Evolutionary conservation across 2,888 invertebrate genomes (phyloP).

Genomic region (Perdita meconis): DNA sequence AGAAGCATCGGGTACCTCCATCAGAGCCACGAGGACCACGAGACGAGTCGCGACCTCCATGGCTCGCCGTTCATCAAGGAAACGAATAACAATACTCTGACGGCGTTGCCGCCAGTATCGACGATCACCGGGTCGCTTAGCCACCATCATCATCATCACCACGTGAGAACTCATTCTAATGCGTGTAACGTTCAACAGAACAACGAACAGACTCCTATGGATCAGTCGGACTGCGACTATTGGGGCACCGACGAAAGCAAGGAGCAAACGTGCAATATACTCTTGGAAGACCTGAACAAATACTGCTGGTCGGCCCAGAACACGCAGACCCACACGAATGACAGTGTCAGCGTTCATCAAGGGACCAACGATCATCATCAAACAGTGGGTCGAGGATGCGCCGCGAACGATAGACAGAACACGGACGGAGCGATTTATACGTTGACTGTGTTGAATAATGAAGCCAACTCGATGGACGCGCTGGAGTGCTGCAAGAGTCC

Average conservation of each 20-base stretch:
- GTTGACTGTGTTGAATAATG: constrained; percentile 93
- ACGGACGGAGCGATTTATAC: constrained; percentile 91
- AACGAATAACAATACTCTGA: constrained; percentile 87
- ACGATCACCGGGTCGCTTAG: constrained; percentile 82
- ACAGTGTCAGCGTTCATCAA: constrained; percentile 83
- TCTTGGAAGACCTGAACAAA: constrained; percentile 93
- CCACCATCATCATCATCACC: constrained; percentile 77
- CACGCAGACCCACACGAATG: constrained; percentile 87
- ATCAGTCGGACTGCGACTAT: constrained; percentile 90
- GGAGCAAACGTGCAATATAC: constrained; percentile 80
- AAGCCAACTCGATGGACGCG: constrained; percentile 84
- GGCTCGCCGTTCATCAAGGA: constrained; percentile 84
- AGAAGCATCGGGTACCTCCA: constrained; percentile 78
- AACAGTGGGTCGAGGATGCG: constrained; percentile 59
- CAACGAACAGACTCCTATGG: constrained; percentile 84
- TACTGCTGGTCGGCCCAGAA: constrained; percentile 88
- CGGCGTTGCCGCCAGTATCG: constrained; percentile 81
- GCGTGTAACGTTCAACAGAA: constrained; percentile 79
- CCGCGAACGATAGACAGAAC: constrained; percentile 82
- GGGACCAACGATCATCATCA: constrained; percentile 80
- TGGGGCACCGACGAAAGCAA: constrained; percentile 86
- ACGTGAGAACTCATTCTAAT: constrained; percentile 67
- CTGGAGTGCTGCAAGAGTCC: constrained; percentile 84
- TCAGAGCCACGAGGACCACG: constrained; percentile 77
- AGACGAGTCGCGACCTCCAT: constrained; percentile 71